A percentile compares a stretch with the other conserved stretches of the same genome.
These are phyloP conservation scores for Oryzias dopingdopingensis DNA, from an alignment of 2,797 vertebrate genomes.

Conservation along the genomic window DNA sequence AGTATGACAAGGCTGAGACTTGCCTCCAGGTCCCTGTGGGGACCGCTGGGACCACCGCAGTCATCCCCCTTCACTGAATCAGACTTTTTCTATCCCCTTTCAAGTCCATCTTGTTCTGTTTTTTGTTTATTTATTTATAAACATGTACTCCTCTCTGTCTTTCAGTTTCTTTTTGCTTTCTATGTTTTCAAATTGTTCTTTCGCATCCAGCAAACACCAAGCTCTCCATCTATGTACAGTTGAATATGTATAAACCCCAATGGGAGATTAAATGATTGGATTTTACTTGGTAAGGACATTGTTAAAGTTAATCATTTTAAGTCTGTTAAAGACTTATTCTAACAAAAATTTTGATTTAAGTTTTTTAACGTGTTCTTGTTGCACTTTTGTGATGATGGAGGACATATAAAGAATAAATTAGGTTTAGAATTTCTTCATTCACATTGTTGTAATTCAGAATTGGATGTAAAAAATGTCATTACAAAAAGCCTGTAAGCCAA, in stretches of 20 bases:
- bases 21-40: slow-evolving; percentile 85
- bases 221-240: slow-evolving; percentile 7
- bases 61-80: slow-evolving; percentile 75
- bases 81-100: slow-evolving; percentile 92
- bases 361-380: background rate
- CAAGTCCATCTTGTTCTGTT: slow-evolving; percentile 82
- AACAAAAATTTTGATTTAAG: background rate
- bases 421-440: no score
- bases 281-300: no score
- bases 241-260: no score
- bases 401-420: no score
- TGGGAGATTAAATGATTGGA: no score
- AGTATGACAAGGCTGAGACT: slow-evolving; percentile 98
- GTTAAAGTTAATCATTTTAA: no score
- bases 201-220: slow-evolving; percentile 75
- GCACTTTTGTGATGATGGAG: no score
- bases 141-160: slow-evolving; percentile 31
- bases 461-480: no score
- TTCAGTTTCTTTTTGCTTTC: slow-evolving; percentile 17
- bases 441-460: no score
- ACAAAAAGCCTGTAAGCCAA: no score
- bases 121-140: slow-evolving; percentile 61
- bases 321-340: no score
- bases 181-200: slow-evolving; percentile 74
- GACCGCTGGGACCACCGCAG: slow-evolving; percentile 86